Base-by-base conservation (phyloP, 1,140 invertebrate species). In the Scaptomyza pallida region DNA sequence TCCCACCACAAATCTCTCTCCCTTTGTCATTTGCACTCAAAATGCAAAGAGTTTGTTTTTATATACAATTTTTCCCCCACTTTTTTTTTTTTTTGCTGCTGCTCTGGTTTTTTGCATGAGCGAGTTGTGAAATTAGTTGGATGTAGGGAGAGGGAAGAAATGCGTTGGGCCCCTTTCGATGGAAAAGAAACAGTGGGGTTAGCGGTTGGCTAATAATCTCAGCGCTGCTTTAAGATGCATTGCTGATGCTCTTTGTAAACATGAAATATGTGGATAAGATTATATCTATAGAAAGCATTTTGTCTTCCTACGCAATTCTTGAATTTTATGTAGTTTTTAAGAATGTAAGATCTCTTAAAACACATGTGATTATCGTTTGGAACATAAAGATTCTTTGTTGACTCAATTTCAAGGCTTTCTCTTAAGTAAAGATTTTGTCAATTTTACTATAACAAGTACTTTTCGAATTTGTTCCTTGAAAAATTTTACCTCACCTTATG, bases 11-110 rank as follows among this genome's bases (percentile, higher is more conserved):
- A 45, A 61, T 56, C 13, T 48, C 57, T 65, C 69, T 72, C 50
- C 51, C 56, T 72, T 72, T 75, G 73, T 75, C 73, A 75, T 63
- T 75, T 63, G 16, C 63, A 72, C 63, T 72, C 73, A 72, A 61
- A 65, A 57, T 57, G 21, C 41, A 61, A 9, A 60, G 43, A 45
- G 26, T 63, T 64, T 50, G 47, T 56, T 62, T 68, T 71, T 54
- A 16, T 51, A 13, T 43, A 50, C 16, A 37, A 50, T 73, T 50
- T 35, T 37, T 26, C 40, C 1, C 26, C 4, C 4, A 21, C 44
- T 41, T 57, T 57, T 51, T 37, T 48, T 43, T 13, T n/a, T 15
- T 47, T 16, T 30, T 48, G 15, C 19, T 15, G 26, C 30, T 45
- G 47, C 21, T 40, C n/a, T 15, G 19, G 3, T 30, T 37, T 45